These are phyloP conservation scores for Dipodomys spectabilis DNA, from an alignment of 2,113 vertebrate species.

Conservation along the genomic window DNA sequence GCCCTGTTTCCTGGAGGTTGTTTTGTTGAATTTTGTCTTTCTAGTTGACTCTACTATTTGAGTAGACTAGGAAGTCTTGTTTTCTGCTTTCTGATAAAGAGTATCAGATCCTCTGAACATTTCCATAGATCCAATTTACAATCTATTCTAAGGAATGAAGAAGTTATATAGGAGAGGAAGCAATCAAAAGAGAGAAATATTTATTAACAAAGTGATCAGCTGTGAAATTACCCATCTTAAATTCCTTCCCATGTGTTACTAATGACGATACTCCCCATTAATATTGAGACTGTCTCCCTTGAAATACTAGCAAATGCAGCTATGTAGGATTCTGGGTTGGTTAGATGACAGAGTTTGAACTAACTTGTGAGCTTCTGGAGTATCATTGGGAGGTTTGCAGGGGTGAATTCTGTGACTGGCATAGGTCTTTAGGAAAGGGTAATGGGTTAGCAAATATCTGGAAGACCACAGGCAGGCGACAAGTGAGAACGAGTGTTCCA, in stretches of 20 bases:
- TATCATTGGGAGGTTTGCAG: neutral
- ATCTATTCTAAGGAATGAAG: neutral
- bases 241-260: neutral
- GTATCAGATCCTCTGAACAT: neutral
- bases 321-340: neutral
- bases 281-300: neutral
- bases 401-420: neutral
- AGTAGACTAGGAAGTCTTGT: neutral
- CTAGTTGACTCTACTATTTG: no score
- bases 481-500: neutral
- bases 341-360: neutral
- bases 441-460: neutral
- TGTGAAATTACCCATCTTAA: neutral
- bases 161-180: neutral
- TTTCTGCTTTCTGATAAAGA: neutral
- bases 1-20: no score
- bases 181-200: neutral
- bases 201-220: neutral
- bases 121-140: neutral
- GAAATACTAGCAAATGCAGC: neutral
- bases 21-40: no score
- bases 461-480: rapidly evolving
- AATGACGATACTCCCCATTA: neutral
- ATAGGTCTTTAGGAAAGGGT: neutral
- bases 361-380: neutral